Evolutionary conservation across 2,113 vertebrate species (phyloP).

Genomic region (Pluvialis apricaria): DNA sequence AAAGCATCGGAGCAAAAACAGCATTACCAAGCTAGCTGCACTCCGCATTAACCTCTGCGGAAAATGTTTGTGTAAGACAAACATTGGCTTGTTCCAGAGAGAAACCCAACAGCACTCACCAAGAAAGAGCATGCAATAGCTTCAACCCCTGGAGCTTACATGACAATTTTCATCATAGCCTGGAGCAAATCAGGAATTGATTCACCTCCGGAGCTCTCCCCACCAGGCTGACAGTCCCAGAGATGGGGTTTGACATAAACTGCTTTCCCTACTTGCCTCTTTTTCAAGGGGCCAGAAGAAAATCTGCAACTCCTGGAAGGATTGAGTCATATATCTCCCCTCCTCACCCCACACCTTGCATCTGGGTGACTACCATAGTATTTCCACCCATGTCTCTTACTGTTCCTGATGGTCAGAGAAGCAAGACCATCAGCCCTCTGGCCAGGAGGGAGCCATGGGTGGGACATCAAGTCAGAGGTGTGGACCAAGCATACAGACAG

Average conservation of each 20-base stretch:
- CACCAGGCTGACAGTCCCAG: background rate
- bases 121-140: background rate
- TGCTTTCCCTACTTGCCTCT: background rate
- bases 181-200: background rate
- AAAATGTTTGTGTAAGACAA: background rate
- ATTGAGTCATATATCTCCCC: accelerated
- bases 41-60: background rate
- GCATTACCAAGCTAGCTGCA: background rate
- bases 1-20: background rate
- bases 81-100: background rate
- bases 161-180: background rate
- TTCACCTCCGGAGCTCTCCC: background rate
- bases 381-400: background rate
- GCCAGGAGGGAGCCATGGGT: background rate
- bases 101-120: background rate
- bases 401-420: background rate
- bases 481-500: background rate
- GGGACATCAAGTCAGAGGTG: background rate
- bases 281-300: background rate
- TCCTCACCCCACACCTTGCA: background rate
- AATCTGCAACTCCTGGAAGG: background rate
- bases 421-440: accelerated
- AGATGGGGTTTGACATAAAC: background rate
- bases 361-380: background rate
- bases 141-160: background rate